These are phyloP conservation scores for Cinara cedri DNA, from an alignment of 2,888 invertebrate genomes.

Conservation along the genomic window DNA sequence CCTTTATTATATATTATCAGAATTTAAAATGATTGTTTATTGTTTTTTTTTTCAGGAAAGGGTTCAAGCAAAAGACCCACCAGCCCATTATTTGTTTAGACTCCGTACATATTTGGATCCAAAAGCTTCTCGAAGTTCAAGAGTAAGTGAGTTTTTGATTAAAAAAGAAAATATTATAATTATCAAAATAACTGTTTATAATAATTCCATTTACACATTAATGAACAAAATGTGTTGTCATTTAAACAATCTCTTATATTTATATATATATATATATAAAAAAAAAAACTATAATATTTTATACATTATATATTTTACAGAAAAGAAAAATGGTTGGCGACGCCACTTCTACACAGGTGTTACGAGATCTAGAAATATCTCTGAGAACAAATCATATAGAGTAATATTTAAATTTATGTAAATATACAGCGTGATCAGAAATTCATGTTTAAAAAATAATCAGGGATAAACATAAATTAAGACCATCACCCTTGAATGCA, in stretches of 20 bases:
- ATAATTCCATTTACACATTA: too few species aligned
- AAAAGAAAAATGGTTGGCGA: slow-evolving; percentile 97
- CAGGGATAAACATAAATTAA: too few species aligned
- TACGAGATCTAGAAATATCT: slow-evolving; percentile 97
- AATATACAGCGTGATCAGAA: not conserved
- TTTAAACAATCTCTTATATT: too few species aligned
- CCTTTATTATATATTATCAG: not conserved
- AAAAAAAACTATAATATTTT: slow-evolving; percentile 59
- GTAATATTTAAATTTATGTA: slow-evolving; percentile 67
- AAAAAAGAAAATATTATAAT: not conserved
- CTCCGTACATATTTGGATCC: slow-evolving; percentile 94
- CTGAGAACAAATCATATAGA: slow-evolving; percentile 98
- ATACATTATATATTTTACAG: slow-evolving; percentile 67
- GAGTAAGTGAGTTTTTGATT: slow-evolving; percentile 70
- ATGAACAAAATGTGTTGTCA: too few species aligned
- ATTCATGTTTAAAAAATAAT: too few species aligned
- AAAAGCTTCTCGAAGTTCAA: slow-evolving; percentile 91
- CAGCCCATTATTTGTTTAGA: slow-evolving; percentile 94
- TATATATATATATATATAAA: too few species aligned
- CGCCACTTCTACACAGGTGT: slow-evolving; percentile 96
- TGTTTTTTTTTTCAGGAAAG: slow-evolving; percentile 76
- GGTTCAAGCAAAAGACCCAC: slow-evolving; percentile 98
- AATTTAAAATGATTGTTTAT: slow-evolving; percentile 13
- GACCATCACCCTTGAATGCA: too few species aligned
- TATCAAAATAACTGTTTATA: too few species aligned